phyloP scores from a whole-genome alignment of 2,888 invertebrate species.

The Cataglyphis rosenhaueri region DNA sequence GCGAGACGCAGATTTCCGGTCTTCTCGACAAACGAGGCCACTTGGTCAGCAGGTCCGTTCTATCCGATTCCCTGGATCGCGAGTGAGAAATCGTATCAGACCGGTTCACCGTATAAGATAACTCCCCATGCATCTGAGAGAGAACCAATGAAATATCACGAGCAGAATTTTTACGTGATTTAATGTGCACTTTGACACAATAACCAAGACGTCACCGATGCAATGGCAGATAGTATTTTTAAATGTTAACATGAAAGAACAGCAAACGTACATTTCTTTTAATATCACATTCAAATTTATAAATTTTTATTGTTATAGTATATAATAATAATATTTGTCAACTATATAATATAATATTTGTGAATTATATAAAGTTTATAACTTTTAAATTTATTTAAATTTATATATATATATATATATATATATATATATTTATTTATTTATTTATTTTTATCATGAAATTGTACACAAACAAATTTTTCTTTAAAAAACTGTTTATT shows the following conservation, averaged over 20 bases:
- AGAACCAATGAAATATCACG: conserved; percentile 45
- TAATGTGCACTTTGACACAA: conserved; percentile 22
- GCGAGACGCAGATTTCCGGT: conserved; percentile 80
- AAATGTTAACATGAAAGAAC: background rate
- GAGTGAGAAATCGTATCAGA: conserved; percentile 81
- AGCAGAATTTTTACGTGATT: conserved; percentile 59
- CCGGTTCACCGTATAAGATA: conserved; percentile 77
- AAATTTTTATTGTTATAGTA: background rate
- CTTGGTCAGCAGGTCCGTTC: conserved; percentile 85
- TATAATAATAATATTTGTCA: background rate
- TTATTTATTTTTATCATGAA: no score
- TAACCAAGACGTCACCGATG: background rate
- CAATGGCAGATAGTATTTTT: background rate
- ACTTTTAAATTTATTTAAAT: background rate
- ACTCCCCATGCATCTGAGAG: conserved; percentile 70
- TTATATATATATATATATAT: no score
- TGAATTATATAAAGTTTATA: background rate
- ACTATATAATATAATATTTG: no score
- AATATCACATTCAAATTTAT: background rate
- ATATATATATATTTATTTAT: no score
- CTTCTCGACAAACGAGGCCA: conserved; percentile 83
- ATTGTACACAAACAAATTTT: no score
- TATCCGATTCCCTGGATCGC: conserved; percentile 82
- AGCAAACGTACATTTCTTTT: background rate
- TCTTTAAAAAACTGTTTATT: no score